Evolutionary conservation across 2,888 invertebrate species (phyloP).

Genomic region (Diaphora mendica): DNA sequence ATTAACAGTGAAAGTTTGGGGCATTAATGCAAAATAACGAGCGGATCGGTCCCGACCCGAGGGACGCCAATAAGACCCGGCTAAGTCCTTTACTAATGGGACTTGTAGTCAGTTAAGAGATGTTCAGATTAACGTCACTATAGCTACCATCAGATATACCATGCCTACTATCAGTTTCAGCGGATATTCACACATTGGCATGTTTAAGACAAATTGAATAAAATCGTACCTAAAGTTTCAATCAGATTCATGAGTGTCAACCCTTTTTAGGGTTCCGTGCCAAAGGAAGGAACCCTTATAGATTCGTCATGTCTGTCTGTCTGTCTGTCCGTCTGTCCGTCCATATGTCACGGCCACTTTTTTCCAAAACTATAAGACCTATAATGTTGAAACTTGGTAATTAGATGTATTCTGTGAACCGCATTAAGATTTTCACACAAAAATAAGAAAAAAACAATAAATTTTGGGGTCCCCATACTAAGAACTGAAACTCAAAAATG

Average conservation of each 20-base stretch:
- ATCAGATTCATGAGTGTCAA: not conserved
- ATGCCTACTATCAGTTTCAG: not conserved
- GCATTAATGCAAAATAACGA: slow-evolving; percentile 81
- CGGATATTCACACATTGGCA: not conserved
- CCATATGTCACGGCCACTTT: too few relatives aligned
- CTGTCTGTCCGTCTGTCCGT: too few relatives aligned
- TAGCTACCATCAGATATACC: slow-evolving; percentile 33
- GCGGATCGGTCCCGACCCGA: slow-evolving; percentile 71
- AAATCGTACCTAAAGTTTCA: not conserved
- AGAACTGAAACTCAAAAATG: too few relatives aligned
- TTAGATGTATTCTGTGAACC: too few relatives aligned
- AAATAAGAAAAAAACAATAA: too few relatives aligned
- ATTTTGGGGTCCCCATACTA: too few relatives aligned
- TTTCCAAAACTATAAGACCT: too few relatives aligned
- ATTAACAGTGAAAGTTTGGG: slow-evolving; percentile 74
- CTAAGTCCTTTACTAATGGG: slow-evolving; percentile 67
- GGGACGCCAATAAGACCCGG: slow-evolving; percentile 66
- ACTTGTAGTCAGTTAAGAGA: slow-evolving; percentile 73
- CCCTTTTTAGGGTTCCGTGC: too few relatives aligned
- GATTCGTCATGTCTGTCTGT: too few relatives aligned
- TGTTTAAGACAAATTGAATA: not conserved
- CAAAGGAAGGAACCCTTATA: too few relatives aligned
- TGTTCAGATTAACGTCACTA: slow-evolving; percentile 63
- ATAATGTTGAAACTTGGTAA: too few relatives aligned
- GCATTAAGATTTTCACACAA: too few relatives aligned